Base-by-base conservation (phyloP, 2,113 vertebrate species). In the Coregonus clupeaformis region DNA sequence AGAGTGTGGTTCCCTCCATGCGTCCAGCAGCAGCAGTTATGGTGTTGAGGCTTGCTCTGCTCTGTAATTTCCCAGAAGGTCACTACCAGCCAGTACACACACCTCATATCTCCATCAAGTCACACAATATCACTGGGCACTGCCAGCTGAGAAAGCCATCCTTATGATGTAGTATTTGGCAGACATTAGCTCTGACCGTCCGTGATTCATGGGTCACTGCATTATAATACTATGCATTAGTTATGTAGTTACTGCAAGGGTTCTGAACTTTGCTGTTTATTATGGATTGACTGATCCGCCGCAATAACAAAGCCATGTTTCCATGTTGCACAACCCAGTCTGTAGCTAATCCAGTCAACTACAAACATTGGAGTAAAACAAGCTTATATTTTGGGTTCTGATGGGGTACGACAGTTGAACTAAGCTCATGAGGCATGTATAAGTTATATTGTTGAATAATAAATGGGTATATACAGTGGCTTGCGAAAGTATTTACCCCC, bases 141-240 rank as follows among this genome's bases (percentile, higher is more conserved):
- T 79, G 81, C 78, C 75, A 84, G 68, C 47, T 76, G 72, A 77
- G 79, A 76, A 74, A 78, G 79, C 68, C 45, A 47, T 79, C 70
- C 68, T 81, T 74, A 79, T 84, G 85, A 88, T 78, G 75, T 79
- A 81, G 77, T 80, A 29, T 77, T n/a, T 85, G 88, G 86, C 81
- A 75, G 57, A 24, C 65, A 57, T 83, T 75, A 71, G 68, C 68
- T 80, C 68, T 78, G 82, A 71, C 71, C 71, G 30, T 72, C 77
- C 12, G 5, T 52, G 16, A 16, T 52, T 42, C 71, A 0, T 0
- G 30, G 65, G 55, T 64, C 18, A 71, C 77, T 7, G 6, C n/a
- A 32, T 16, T 14, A 18, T 52, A 52, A 52, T 18, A 14, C 3
- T 18, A 14, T 52, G 16, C 16, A 52, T 16, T 52, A 18, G 49